Base-by-base conservation (phyloP, 2,113 vertebrate genomes). In the Oryzias celebensis region DNA sequence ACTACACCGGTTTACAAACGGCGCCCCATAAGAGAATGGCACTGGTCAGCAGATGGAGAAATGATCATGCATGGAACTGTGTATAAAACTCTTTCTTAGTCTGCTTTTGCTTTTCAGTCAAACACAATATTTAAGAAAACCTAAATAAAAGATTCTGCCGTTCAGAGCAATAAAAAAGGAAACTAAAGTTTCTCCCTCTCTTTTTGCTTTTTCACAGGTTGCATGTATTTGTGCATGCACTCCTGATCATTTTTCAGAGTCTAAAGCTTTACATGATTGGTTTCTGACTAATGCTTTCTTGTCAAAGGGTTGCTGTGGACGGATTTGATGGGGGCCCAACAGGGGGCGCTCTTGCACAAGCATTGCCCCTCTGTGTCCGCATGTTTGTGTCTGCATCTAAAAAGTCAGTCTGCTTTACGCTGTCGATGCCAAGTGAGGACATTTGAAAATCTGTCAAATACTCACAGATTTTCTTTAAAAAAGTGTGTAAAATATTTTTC, bases 31-130 rank as follows among this genome's bases (percentile, higher is more conserved):
- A 65, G 69, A 83, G 70, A 77, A 80, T 81, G 86, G 85, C 84
- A 89, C 85, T 81, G 82, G 77, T 80, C 83, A 76, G 83, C 87
- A 90, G 85, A 91, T 89, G 87, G 86, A 82, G 74, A 80, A 88
- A 68, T 73, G 73, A 87, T 89, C 83, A 83, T 52, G 78, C 55
- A 61, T 63, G 55, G 69, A 71, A 75, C 56, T 59, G 47, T 56
- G 65, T 36, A n/a, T 71, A 56, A 61, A n/a, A 36, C 52, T 52
- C 43, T 57, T 63, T 51, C 14, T 48, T 48, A 4, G 2, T 18
- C 8, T 48, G 8, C 3, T 18, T 48, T 18, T 48, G n/a, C 12
- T 48, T 48, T 12, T 48, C n/a, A 48, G 58, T 36, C 16, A 23
- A 43, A 52, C 46, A 3, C 18, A 54, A 44, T 14, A 18, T 41